Evolutionary conservation across 2,113 vertebrate species (phyloP).

Genomic region (Piaya cayana): DNA sequence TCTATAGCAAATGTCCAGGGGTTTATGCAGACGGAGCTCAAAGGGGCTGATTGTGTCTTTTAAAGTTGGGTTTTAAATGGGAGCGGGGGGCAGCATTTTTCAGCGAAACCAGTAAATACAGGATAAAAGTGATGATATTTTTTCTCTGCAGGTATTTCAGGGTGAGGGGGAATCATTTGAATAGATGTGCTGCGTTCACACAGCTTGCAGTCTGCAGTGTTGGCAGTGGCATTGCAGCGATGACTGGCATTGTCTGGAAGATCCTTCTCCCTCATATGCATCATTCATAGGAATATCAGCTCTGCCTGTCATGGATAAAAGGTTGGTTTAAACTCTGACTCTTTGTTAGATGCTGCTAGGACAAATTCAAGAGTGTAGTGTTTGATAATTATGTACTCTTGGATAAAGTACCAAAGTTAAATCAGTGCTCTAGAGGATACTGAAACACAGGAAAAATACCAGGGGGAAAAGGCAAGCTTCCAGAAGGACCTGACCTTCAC

Average conservation of each 20-base stretch:
- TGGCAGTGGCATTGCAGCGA: neutral
- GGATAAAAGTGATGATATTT: neutral
- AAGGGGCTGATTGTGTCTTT: accelerated
- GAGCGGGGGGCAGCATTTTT: neutral
- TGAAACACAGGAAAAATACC: neutral
- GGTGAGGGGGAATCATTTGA: neutral
- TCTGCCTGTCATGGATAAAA: neutral
- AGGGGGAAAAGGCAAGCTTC: neutral
- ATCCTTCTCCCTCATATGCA: neutral
- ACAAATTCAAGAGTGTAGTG: neutral
- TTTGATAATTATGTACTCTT: neutral
- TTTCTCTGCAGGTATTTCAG: neutral
- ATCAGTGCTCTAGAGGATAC: neutral
- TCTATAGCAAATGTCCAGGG: neutral
- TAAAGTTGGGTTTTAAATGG: neutral
- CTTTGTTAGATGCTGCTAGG: neutral
- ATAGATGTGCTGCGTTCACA: neutral
- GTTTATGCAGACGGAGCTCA: neutral
- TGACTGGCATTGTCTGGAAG: neutral
- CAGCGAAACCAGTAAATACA: neutral
- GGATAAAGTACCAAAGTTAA: neutral
- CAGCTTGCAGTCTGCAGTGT: neutral
- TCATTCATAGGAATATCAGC: neutral
- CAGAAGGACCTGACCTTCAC: neutral
- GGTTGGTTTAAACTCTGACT: accelerated